phyloP scores from a whole-genome alignment of 2,797 vertebrate species.

The Dicrostonyx torquatus region DNA sequence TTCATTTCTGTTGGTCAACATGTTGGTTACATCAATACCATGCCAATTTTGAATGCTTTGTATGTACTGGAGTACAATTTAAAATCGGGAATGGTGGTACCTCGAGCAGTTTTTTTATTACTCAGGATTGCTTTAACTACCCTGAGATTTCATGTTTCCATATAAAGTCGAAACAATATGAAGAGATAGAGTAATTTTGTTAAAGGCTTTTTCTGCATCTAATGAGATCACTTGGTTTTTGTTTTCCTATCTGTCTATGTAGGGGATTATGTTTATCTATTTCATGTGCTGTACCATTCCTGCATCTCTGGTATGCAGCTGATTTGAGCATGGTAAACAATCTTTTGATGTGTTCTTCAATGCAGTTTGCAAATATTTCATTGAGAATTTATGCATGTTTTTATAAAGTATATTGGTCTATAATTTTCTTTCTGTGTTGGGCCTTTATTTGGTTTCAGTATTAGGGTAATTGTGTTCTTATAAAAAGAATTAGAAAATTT shows the following conservation, averaged over 20 bases:
- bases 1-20: not conserved
- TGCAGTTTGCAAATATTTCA: not conserved
- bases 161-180: not conserved
- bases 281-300: not conserved
- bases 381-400: not conserved
- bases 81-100: not conserved
- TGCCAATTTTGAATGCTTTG: not conserved
- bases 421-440: not conserved
- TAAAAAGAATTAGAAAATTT: not conserved
- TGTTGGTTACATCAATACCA: not conserved
- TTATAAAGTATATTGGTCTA: not conserved
- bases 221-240: not conserved
- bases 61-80: not conserved
- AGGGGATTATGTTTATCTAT: not conserved
- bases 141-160: not conserved
- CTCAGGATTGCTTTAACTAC: not conserved
- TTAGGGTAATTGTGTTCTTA: not conserved
- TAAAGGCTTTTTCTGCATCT: not conserved
- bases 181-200: not conserved
- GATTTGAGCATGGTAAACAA: not conserved
- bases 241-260: not conserved
- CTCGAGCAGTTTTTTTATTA: not conserved
- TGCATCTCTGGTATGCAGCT: not conserved
- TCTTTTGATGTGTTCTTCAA: not conserved
- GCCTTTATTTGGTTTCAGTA: not conserved